Percentiles rank a stretch among this genome's conserved stretches.
Evolutionary conservation across 2,888 invertebrate species (phyloP).

Genomic region (Lasioglossum figueresi): DNA sequence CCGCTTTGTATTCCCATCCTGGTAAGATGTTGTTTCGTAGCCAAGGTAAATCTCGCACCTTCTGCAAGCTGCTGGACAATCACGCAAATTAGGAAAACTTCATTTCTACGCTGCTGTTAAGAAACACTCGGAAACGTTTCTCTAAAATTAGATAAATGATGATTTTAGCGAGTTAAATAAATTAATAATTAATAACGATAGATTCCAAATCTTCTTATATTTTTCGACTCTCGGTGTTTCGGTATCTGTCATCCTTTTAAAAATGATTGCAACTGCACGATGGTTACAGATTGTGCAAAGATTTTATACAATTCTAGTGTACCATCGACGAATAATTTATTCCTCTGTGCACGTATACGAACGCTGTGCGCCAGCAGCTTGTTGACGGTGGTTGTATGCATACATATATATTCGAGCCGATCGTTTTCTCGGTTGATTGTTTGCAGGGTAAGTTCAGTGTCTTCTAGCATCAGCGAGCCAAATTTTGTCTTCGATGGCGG

Average conservation of each 20-base stretch:
- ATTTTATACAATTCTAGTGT: not conserved
- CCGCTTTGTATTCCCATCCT: constrained; percentile 33
- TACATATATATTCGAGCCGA: constrained; percentile 23
- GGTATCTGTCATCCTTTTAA: not conserved
- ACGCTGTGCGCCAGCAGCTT: not conserved
- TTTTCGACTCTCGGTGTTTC: not conserved
- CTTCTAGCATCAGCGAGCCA: constrained; percentile 37
- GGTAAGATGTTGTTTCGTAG: constrained; percentile 5
- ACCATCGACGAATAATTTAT: not conserved
- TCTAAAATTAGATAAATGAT: not conserved
- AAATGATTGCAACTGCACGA: not conserved
- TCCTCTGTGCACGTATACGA: not conserved
- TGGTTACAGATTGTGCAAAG: not conserved
- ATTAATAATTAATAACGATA: not conserved
- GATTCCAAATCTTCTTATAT: not conserved
- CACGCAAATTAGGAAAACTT: too few species aligned
- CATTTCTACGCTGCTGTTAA: not conserved
- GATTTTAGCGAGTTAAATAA: too few species aligned
- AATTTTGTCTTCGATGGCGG: constrained; percentile 6
- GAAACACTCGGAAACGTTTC: not conserved
- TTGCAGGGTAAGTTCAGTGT: constrained; percentile 58
- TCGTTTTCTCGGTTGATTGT: constrained; percentile 42
- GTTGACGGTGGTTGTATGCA: not conserved
- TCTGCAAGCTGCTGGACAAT: constrained; percentile 2
- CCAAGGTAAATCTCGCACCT: not conserved